Base-by-base conservation (phyloP, 2,797 vertebrate species). In the Gallinago nigripennis region DNA sequence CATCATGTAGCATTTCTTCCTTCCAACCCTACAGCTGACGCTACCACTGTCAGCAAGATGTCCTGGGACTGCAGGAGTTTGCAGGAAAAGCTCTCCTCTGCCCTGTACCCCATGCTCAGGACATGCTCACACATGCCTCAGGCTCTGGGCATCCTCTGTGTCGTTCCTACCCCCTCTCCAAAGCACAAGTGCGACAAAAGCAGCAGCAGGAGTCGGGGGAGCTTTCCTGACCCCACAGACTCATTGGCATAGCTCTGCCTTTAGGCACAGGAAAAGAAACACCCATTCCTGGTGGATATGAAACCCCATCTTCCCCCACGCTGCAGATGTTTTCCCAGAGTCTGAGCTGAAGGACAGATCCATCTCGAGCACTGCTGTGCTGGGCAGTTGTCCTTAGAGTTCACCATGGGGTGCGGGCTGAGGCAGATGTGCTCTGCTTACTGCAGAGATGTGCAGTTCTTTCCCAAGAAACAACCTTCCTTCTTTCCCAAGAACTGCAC, bases 31-130 rank as follows among this genome's bases (percentile, higher is more conserved):
- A 18, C 25, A 33, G 46, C 54, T 0, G 0, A 31, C 24, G 71
- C 45, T 17, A 12, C 41, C 1, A 0, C 33, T 27, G 46, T 20
- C 41, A 46, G 68, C 2, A 0, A 17, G 5, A 2, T 7, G 25
- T 61, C 41, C 27, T 28, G 68, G 35, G 41, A 48, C 61, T 61
- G 68, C 68, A 63, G 48, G 39, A 35, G 11, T 24, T 20, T 35
- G 30, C 27, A 19, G 31, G 37, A 58, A 51, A 70, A 63, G 31
- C 48, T 53, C 27, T 60, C 9, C 57, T 45, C 65, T 57, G 27
- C 18, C 50, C 43, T 30, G 18, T 50, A 33, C 12, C 43, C 56
- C 18, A 5, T 1, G 1, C 27, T 57, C 37, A 64, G 65, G 50
- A 43, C 16, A 4, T 14, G 35, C 33, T 56, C 21, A 31, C 27